Evolutionary conservation across 2,113 vertebrate species (phyloP).

Genomic region (Myotis davidii): DNA sequence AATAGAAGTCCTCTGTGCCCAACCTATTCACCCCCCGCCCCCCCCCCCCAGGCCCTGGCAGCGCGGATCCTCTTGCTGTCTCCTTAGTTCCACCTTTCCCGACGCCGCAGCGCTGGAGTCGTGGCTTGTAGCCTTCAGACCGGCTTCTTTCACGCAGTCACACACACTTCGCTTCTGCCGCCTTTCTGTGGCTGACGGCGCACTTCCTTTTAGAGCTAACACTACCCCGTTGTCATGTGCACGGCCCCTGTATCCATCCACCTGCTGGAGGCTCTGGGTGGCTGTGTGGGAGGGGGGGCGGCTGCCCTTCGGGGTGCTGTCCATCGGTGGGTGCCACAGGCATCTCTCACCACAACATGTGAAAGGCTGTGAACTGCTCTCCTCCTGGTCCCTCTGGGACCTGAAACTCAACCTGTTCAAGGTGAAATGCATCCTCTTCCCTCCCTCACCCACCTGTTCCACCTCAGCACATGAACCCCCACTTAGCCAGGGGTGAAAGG

Average conservation of each 20-base stretch:
- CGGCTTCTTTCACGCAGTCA: neutral
- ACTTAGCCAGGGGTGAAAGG: neutral
- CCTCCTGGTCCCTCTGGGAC: neutral
- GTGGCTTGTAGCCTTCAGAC: neutral
- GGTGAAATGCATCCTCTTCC: neutral
- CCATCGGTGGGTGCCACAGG: fast-evolving
- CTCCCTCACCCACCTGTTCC: neutral
- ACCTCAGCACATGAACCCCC: neutral
- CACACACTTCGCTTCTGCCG: too few species aligned
- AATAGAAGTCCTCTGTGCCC: neutral
- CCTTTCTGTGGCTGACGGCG: neutral
- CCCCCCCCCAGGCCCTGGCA: fast-evolving
- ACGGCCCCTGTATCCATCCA: neutral
- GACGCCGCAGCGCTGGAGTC: neutral
- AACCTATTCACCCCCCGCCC: fast-evolving
- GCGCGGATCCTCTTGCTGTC: neutral
- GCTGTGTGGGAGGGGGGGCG: neutral
- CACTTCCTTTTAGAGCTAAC: neutral
- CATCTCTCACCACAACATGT: too few species aligned
- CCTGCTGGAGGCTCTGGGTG: neutral
- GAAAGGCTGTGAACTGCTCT: neutral
- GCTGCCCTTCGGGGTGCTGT: neutral
- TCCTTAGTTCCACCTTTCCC: neutral
- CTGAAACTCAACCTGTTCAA: neutral
- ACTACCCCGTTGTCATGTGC: neutral